These are phyloP conservation scores for Drosophila testacea DNA, from an alignment of 2,888 invertebrate genomes.

Conservation along the genomic window DNA sequence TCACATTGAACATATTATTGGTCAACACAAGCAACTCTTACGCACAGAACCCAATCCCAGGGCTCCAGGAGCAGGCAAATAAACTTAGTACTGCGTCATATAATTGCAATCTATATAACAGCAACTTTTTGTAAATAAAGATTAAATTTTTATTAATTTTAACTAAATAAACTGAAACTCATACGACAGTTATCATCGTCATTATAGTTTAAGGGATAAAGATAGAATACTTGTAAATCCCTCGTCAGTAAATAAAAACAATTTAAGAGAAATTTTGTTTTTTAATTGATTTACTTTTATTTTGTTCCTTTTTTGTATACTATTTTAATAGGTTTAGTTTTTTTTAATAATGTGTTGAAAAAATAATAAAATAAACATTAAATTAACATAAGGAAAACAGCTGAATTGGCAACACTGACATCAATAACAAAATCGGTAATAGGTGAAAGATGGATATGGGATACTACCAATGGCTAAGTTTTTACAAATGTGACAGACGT, in stretches of 20 bases:
- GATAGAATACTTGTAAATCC: too few relatives aligned
- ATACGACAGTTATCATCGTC: too few relatives aligned
- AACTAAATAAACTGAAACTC: background rate
- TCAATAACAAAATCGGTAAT: conserved; percentile 40
- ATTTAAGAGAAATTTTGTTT: too few relatives aligned
- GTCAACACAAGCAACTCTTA: conserved; percentile 88
- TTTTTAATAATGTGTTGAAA: too few relatives aligned
- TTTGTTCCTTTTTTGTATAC: too few relatives aligned
- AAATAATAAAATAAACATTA: too few relatives aligned
- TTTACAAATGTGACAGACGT: conserved; percentile 70
- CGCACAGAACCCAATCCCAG: conserved; percentile 85
- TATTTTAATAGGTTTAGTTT: too few relatives aligned
- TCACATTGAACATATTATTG: conserved; percentile 88
- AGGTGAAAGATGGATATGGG: conserved; percentile 35
- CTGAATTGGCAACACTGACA: background rate
- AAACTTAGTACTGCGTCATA: background rate
- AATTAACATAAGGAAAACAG: too few relatives aligned
- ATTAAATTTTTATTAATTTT: background rate
- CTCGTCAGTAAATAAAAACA: too few relatives aligned
- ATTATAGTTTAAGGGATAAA: too few relatives aligned
- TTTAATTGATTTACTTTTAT: too few relatives aligned
- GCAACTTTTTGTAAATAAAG: background rate
- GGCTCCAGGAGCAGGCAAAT: conserved; percentile 74
- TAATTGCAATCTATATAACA: background rate
- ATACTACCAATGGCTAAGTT: conserved; percentile 32